phyloP scores from a whole-genome alignment of 2,888 invertebrate species.

The Hecatera dysodea region DNA sequence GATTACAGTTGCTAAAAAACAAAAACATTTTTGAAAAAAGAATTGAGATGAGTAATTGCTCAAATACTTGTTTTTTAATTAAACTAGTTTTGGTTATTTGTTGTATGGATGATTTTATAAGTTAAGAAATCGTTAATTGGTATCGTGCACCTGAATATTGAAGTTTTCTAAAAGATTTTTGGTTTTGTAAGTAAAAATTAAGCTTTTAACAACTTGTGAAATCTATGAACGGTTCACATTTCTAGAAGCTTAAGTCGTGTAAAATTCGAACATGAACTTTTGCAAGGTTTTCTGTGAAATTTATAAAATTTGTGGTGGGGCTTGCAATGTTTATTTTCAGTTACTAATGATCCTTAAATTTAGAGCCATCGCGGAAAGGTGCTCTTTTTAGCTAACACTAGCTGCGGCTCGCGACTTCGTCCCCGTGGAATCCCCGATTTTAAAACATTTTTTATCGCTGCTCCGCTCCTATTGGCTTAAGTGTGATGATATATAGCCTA shows the following conservation, averaged over 20 bases:
- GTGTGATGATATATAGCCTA: too few relatives aligned
- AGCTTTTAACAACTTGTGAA: background rate
- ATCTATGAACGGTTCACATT: background rate
- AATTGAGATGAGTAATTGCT: constrained; percentile 5
- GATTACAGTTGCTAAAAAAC: constrained; percentile 1
- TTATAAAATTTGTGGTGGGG: too few relatives aligned
- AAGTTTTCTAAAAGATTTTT: constrained; percentile 18
- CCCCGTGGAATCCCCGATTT: too few relatives aligned
- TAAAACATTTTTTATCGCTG: too few relatives aligned
- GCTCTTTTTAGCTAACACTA: too few relatives aligned
- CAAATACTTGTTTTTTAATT: background rate
- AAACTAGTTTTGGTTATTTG: constrained; percentile 27
- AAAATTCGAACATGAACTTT: background rate
- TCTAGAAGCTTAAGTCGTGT: background rate
- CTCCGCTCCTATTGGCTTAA: too few relatives aligned
- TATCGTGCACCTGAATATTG: constrained; percentile 2
- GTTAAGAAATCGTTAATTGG: constrained; percentile 20
- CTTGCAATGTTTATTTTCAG: background rate
- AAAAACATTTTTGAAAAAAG: background rate
- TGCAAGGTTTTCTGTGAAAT: background rate
- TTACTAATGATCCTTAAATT: background rate
- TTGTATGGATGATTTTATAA: background rate
- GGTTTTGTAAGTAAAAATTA: constrained; percentile 6
- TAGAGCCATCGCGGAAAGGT: background rate
- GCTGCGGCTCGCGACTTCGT: too few relatives aligned